Base-by-base conservation (phyloP, 2,888 invertebrate species). In the Escarpia spicata region DNA sequence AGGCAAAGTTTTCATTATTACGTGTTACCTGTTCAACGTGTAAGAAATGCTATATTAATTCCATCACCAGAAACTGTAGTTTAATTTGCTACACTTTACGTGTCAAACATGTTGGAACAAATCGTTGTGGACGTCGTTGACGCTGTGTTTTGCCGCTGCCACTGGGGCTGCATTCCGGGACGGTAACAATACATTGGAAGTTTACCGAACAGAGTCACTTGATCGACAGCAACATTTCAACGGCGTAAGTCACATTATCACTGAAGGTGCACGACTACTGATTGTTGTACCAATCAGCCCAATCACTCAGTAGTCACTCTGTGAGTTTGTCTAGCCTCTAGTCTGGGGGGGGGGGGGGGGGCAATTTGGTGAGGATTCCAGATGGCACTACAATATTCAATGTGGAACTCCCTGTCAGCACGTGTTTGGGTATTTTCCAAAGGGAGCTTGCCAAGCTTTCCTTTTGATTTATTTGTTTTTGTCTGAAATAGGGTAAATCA, bases 81-180 rank as follows among this genome's bases (percentile, higher is more conserved):
- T 26, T 26, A 75, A 26, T 15, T 6, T 26, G 26, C 19, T 26
- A 26, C 26, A 26, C 75, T 75, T 75, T 75, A 75, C 4, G 15
- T 75, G 75, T 75, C 75, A 75, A 75, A 75, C 75, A 75, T 75
- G 75, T 75, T 75, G 75, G 75, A 75, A 75, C 75, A 26, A 26
- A 75, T 75, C 75, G 15, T 52, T 52, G 52, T 52, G 12, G 52
- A 12, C 9, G n/a, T 4, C 75, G 75, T 26, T 75, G 75, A 26
- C 60, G 60, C 60, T 75, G 75, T 52, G 52, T 75, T 75, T 75
- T 75, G 26, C 75, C 75, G n/a, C 75, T 75, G 6, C 26, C 75
- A 75, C 75, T n/a, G n/a, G 75, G 75, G 6, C 26, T 75, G 75
- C 75, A 75, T 75, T 75, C 6, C 1, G 75, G n/a, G 26, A 19